Evolutionary conservation across 2,113 vertebrate species (phyloP).

Genomic region (Nansenia antarctica): DNA sequence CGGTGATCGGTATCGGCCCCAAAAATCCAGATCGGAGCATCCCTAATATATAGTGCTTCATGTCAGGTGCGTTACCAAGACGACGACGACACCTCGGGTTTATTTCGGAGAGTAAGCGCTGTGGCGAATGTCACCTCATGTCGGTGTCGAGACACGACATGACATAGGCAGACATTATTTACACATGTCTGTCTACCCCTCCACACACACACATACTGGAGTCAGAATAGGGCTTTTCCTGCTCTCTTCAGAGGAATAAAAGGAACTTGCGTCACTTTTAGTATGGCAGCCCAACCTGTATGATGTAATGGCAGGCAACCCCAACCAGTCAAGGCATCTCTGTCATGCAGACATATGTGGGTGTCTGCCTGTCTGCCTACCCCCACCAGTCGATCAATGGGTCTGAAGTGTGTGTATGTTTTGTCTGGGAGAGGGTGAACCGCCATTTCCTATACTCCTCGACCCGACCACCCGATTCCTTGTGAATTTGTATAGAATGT

Average conservation of each 20-base stretch:
- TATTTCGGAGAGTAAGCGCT: neutral
- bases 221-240: neutral
- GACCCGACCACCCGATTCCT: no score
- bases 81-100: no score
- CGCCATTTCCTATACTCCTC: no score
- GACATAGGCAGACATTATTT: no score
- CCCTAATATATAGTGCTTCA: no score
- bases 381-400: neutral
- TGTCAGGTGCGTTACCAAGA: no score
- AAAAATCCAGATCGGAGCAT: no score
- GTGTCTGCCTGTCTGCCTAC: neutral
- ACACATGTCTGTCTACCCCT: neutral
- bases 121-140: no score
- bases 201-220: neutral
- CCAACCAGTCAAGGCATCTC: slow-evolving; percentile 21
- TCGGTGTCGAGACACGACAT: no score
- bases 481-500: no score
- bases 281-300: slow-evolving; percentile 40
- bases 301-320: slow-evolving; percentile 65
- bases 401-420: neutral
- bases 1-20: no score
- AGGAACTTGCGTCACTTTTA: slow-evolving; percentile 50
- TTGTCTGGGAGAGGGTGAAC: neutral
- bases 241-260: slow-evolving; percentile 1
- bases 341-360: slow-evolving; percentile 7